Evolutionary conservation across 2,113 vertebrate genomes (phyloP).

Genomic region (Cynoglossus semilaevis): DNA sequence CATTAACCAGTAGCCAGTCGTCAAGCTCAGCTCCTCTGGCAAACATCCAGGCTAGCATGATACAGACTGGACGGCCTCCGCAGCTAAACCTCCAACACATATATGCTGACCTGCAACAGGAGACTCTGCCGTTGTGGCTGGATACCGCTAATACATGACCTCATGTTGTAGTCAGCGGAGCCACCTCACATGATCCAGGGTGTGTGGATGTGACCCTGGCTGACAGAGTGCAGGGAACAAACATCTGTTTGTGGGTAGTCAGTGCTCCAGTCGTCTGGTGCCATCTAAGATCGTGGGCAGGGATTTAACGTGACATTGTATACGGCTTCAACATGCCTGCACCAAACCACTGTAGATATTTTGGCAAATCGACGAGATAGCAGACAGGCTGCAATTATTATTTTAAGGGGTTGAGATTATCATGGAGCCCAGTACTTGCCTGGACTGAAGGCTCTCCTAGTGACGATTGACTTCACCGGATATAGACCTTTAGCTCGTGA

Average conservation of each 20-base stretch:
- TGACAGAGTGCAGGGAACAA: constrained; percentile 30
- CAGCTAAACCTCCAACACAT: constrained; percentile 44
- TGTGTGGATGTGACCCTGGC: constrained; percentile 27
- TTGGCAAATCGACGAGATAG: constrained; percentile 47
- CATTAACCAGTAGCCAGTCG: constrained; percentile 70
- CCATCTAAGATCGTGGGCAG: constrained; percentile 37
- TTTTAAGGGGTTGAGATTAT: constrained; percentile 49
- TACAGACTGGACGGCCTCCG: constrained; percentile 30
- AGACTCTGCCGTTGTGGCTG: constrained; percentile 19
- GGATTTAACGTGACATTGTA: constrained; percentile 33
- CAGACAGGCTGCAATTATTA: constrained; percentile 44
- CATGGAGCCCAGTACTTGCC: constrained; percentile 29
- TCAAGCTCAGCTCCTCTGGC: constrained; percentile 55
- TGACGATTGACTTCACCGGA: constrained; percentile 40
- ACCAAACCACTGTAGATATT: constrained; percentile 22
- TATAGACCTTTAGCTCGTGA: constrained; percentile 18
- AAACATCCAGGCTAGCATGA: constrained; percentile 50
- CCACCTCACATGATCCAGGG: constrained; percentile 55
- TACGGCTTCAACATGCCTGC: constrained; percentile 36
- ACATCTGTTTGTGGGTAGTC: constrained; percentile 59
- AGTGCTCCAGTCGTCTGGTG: constrained; percentile 41
- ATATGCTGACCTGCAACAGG: constrained; percentile 33
- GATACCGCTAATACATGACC: constrained; percentile 51
- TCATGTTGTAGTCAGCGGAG: constrained; percentile 41
- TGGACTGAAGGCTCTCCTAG: constrained; percentile 31